Evolutionary conservation across 2,113 vertebrate species (phyloP).

Genomic region (Austrofundulus limnaeus): DNA sequence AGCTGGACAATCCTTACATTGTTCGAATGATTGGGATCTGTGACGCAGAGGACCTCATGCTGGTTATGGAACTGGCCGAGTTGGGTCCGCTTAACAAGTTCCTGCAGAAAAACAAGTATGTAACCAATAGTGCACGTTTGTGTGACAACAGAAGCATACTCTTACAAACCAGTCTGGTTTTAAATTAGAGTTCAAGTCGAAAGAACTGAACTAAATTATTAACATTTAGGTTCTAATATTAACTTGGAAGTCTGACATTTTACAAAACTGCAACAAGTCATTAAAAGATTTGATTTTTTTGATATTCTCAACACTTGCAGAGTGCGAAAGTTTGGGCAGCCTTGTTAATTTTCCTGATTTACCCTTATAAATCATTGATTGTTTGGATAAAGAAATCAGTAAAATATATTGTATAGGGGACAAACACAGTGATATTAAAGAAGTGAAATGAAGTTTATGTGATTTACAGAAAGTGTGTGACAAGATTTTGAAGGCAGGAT

Average conservation of each 20-base stretch:
- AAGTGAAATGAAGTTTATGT: too few species aligned
- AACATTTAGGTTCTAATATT: too few species aligned
- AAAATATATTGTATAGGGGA: too few species aligned
- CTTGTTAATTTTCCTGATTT: too few species aligned
- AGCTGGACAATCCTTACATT: conserved; percentile 96
- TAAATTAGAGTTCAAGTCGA: background rate
- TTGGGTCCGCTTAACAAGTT: conserved; percentile 94
- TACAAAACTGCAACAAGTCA: background rate
- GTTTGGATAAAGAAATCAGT: too few species aligned
- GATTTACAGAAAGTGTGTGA: too few species aligned
- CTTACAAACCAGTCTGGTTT: background rate
- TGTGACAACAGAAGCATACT: background rate
- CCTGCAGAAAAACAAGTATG: conserved; percentile 89
- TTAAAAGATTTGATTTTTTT: too few species aligned
- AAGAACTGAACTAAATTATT: background rate
- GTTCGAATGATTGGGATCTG: conserved; percentile 98
- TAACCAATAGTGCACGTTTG: background rate
- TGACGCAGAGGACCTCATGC: conserved; percentile 93
- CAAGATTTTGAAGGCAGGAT: too few species aligned
- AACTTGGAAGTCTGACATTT: background rate
- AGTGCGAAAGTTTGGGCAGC: too few species aligned
- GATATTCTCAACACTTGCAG: too few species aligned
- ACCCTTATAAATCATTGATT: too few species aligned
- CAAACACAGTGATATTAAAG: too few species aligned
- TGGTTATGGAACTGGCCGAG: conserved; percentile 98